Evolutionary conservation across 2,113 vertebrate species (phyloP).

Genomic region (Agapornis roseicollis): DNA sequence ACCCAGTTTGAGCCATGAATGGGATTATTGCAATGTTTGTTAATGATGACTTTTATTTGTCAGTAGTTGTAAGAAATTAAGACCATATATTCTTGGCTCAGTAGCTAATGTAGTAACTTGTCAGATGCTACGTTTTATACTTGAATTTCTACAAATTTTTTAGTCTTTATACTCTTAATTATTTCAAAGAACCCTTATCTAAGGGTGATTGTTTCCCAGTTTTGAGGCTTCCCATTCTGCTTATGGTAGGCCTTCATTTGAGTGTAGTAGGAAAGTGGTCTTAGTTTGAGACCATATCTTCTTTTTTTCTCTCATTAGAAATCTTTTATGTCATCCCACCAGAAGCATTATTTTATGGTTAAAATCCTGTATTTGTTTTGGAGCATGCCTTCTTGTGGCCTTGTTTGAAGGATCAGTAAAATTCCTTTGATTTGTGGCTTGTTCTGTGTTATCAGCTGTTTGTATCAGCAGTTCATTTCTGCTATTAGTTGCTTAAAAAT

Average conservation of each 20-base stretch:
- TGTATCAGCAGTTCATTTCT: constrained; percentile 23
- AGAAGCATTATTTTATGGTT: not conserved
- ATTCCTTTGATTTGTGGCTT: not conserved
- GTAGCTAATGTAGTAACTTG: not conserved
- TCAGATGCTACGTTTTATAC: not conserved
- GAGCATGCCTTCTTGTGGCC: not conserved
- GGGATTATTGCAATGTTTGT: not conserved
- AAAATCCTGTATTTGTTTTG: not conserved
- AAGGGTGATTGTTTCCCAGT: not conserved
- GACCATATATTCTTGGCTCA: not conserved
- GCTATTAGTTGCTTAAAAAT: constrained; percentile 43
- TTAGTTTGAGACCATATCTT: not conserved
- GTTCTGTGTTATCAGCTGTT: constrained; percentile 7
- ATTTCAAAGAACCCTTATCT: not conserved
- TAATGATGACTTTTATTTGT: not conserved
- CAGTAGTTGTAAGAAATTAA: not conserved
- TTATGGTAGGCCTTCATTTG: not conserved
- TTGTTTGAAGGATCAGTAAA: constrained; percentile 16
- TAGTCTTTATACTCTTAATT: not conserved
- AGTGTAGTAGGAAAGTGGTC: not conserved
- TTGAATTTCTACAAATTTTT: not conserved
- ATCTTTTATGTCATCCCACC: not conserved
- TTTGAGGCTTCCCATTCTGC: not conserved
- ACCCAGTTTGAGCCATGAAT: not conserved
- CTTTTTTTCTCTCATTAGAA: not conserved